A percentile compares a stretch with the other conserved stretches of the same genome.
These are phyloP conservation scores for Antechinus stuartii DNA, from an alignment of 2,113 vertebrate species.

Conservation along the genomic window DNA sequence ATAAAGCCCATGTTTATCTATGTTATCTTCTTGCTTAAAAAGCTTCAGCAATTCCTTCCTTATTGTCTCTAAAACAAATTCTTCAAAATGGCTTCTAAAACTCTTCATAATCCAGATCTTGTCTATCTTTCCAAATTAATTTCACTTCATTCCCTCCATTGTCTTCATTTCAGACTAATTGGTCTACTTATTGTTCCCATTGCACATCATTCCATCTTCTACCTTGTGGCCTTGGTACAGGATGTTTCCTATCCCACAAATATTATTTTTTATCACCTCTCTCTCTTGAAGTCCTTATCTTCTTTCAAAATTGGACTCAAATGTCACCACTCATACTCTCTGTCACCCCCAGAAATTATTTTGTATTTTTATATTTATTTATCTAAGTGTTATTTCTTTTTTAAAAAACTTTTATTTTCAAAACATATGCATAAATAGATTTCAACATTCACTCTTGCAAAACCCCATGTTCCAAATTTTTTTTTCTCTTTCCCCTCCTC, in stretches of 20 bases:
- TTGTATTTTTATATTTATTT: slow-evolving; percentile 42
- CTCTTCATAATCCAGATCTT: neutral
- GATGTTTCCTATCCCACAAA: slow-evolving; percentile 16
- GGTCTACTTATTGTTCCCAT: neutral
- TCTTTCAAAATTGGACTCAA: neutral
- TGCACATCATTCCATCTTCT: slow-evolving; percentile 26
- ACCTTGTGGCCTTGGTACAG: neutral
- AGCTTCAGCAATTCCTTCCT: neutral
- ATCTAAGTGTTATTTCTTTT: slow-evolving; percentile 33
- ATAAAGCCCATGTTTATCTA: neutral
- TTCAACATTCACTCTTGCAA: no score
- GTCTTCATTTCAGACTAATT: neutral
- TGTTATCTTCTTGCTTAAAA: neutral
- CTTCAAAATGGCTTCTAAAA: neutral
- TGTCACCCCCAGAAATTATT: neutral
- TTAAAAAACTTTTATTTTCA: neutral
- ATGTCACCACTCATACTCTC: neutral
- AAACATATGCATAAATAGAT: no score
- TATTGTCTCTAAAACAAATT: neutral
- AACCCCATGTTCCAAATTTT: no score
- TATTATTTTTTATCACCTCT: neutral
- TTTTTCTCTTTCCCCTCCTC: no score
- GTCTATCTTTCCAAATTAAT: neutral
- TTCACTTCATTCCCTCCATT: slow-evolving; percentile 1
- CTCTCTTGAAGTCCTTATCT: neutral